Evolutionary conservation across 2,797 vertebrate species (phyloP).

Genomic region (Poeciliopsis infans): DNA sequence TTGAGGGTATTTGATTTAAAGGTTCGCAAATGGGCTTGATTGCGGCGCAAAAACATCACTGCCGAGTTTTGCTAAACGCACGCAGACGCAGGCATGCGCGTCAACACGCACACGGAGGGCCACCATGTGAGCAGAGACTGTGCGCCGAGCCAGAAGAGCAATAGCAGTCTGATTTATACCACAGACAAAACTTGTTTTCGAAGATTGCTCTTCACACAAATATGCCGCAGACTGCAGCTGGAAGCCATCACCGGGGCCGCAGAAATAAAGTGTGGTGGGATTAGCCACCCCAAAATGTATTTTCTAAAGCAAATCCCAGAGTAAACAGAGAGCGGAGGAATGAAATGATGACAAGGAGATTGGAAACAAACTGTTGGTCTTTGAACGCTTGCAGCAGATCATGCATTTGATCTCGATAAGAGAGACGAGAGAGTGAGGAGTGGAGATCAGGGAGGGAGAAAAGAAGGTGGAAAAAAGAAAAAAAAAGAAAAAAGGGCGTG

Average conservation of each 20-base stretch:
- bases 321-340: slow-evolving; percentile 73
- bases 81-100: slow-evolving; percentile 57
- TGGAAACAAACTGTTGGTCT: slow-evolving; percentile 75
- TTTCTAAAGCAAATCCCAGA: slow-evolving; percentile 79
- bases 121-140: slow-evolving; percentile 74
- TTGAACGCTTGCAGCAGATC: slow-evolving; percentile 68
- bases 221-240: slow-evolving; percentile 77
- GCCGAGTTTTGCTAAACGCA: slow-evolving; percentile 67
- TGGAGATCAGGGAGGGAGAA: slow-evolving; percentile 44
- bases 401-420: slow-evolving; percentile 74
- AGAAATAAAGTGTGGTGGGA: slow-evolving; percentile 75
- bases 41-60: slow-evolving; percentile 75
- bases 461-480: slow-evolving; percentile 20
- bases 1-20: slow-evolving; percentile 73
- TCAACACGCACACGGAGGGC: slow-evolving; percentile 65
- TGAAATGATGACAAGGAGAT: slow-evolving; percentile 71
- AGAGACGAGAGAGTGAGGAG: slow-evolving; percentile 46
- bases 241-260: slow-evolving; percentile 75
- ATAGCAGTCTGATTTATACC: slow-evolving; percentile 78
- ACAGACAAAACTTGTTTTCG: slow-evolving; percentile 80
- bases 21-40: slow-evolving; percentile 77
- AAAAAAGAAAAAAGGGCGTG: not conserved
- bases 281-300: slow-evolving; percentile 77
- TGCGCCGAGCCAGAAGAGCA: slow-evolving; percentile 72
- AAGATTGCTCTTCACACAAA: slow-evolving; percentile 78